Evolutionary conservation across 1,140 invertebrate genomes (phyloP).

Genomic region (Papilio aristodemus): DNA sequence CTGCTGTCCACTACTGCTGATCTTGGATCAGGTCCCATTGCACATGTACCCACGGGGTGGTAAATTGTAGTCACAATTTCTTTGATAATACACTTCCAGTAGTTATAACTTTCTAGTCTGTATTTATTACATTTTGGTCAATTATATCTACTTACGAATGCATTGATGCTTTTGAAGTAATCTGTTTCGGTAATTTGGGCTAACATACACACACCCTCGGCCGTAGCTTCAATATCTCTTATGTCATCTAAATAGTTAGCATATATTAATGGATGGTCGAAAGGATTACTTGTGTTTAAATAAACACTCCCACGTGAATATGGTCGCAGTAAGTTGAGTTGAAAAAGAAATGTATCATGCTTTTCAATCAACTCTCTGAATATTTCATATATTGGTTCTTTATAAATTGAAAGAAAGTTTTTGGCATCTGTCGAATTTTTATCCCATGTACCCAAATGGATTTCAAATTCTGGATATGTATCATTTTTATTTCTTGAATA

Average conservation of each 20-base stretch:
- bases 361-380: constrained; percentile 64
- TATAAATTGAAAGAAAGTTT: constrained; percentile 44
- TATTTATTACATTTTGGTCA: constrained; percentile 69
- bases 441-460: constrained; percentile 44
- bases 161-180: constrained; percentile 69
- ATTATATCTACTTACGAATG: constrained; percentile 66
- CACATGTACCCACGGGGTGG: constrained; percentile 87
- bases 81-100: constrained; percentile 82
- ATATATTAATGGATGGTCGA: constrained; percentile 87
- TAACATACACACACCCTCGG: constrained; percentile 80
- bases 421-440: constrained; percentile 45
- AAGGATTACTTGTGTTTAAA: constrained; percentile 68
- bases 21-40: constrained; percentile 84
- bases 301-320: constrained; percentile 74
- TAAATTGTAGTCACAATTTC: constrained; percentile 83
- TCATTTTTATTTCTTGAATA: constrained; percentile 47
- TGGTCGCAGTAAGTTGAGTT: constrained; percentile 76
- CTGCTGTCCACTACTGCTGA: constrained; percentile 85
- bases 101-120: constrained; percentile 79
- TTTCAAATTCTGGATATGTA: constrained; percentile 63
- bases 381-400: constrained; percentile 60
- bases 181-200: constrained; percentile 65
- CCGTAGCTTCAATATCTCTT: constrained; percentile 84
- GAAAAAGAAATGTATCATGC: constrained; percentile 61
- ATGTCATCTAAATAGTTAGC: constrained; percentile 88